Base-by-base conservation (phyloP, 2,888 invertebrate species). In the Amphipoea lucens region DNA sequence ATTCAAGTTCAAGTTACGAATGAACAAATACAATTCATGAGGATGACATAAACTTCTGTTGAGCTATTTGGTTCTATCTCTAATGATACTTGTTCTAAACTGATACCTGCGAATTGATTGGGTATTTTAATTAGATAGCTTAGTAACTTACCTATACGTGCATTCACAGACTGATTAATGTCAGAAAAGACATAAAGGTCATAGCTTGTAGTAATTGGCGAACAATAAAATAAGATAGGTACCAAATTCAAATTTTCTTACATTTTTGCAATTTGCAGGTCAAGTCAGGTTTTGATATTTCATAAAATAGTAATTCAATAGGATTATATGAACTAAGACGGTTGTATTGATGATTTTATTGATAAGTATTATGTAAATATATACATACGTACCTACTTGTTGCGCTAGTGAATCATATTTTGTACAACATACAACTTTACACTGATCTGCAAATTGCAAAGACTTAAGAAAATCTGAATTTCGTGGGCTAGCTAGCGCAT, bases 1-100 rank as follows among this genome's bases (percentile, higher is more conserved):
- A 20, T 20, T 14, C 40, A 57, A 73, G 63, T 60, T 60, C 71
- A 48, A 65, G 68, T 81, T 51, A n/a, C n/a, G 54, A 36, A 36
- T 77, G 29, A 78, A 78, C 29, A 76, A 76, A 63, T 63, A 76
- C 63, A 72, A 54, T 51, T 82, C 67, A 82, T 63, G 51, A 29
- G 69, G 51, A 72, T 68, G 71, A 68, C 48, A 48, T 36, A 70
- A 83, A 68, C 29, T 82, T 70, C 29, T 68, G 29, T 40, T 69
- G 6, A 74, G 68, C 71, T 68, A 68, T 74, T 63, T 36, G 23
- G 66, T 71, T 63, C 45, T 73, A 51, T 74, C 36, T 74, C 36
- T 72, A 65, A 69, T 74, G 40, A 68, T 23, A 51, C 36, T 72
- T 71, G 74, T 72, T 63, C n/a, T 42, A 66, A 68, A 70, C 54